These are phyloP conservation scores for Ardeotis arabs DNA, from an alignment of 2,113 vertebrate species.

Conservation along the genomic window DNA sequence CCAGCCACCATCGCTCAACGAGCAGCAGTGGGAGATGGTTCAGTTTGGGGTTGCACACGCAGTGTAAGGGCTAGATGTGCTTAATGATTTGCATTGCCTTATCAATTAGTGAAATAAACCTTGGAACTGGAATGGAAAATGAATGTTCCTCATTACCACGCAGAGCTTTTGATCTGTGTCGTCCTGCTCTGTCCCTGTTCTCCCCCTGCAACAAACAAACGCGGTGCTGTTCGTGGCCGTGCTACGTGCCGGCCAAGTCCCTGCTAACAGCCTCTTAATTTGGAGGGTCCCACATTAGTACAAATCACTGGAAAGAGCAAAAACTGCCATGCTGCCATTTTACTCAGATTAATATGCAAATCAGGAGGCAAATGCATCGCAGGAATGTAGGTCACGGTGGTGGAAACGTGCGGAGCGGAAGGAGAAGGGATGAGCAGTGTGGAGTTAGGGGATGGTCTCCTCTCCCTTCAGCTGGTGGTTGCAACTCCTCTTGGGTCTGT, in stretches of 20 bases:
- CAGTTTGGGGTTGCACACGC: rapidly evolving
- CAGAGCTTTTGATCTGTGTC: neutral
- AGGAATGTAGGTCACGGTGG: constrained; percentile 45
- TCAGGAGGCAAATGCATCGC: neutral
- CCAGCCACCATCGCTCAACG: rapidly evolving
- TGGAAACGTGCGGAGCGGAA: neutral
- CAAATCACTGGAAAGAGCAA: neutral
- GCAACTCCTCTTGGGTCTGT: neutral
- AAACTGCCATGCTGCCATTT: neutral
- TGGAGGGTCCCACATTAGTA: neutral
- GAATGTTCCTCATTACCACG: neutral
- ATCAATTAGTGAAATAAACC: neutral
- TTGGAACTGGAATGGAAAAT: neutral
- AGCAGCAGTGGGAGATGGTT: neutral
- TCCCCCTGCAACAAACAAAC: neutral
- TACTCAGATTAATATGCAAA: constrained; percentile 21
- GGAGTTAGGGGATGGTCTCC: neutral
- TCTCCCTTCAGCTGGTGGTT: neutral
- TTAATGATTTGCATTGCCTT: neutral
- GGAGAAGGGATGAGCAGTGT: neutral
- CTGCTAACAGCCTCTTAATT: neutral
- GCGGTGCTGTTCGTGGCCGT: neutral
- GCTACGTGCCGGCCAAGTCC: neutral
- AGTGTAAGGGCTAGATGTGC: neutral
- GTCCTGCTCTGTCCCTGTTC: neutral